phyloP scores from a whole-genome alignment of 1,140 invertebrate species.

The Zophobas atratus region DNA sequence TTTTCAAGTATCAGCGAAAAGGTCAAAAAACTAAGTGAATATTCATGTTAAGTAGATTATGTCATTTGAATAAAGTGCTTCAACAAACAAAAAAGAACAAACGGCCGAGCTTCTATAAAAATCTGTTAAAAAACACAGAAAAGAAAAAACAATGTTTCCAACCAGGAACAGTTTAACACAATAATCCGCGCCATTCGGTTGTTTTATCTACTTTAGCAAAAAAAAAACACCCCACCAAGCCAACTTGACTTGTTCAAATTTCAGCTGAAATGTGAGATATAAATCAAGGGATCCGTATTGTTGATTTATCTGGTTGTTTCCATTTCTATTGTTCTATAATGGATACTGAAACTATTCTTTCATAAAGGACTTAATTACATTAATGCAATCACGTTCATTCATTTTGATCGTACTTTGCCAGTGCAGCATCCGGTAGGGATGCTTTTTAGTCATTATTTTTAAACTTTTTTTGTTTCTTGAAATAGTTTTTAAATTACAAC shows the following conservation, averaged over 20 bases:
- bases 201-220: slow-evolving; percentile 35
- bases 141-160: slow-evolving; percentile 25
- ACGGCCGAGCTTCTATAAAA: not conserved
- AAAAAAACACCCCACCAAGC: slow-evolving; percentile 5
- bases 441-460: no score
- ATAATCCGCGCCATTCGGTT: slow-evolving; percentile 24
- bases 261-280: slow-evolving; percentile 24
- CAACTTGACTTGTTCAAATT: slow-evolving; percentile 35
- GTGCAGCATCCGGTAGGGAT: no score
- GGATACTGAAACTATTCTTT: not conserved
- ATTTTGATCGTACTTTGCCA: no score
- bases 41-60: not conserved
- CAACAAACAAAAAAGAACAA: slow-evolving; percentile 1
- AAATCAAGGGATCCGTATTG: slow-evolving; percentile 10
- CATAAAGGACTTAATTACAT: no score
- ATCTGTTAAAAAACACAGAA: slow-evolving; percentile 5
- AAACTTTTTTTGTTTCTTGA: no score
- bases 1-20: no score
- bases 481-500: no score
- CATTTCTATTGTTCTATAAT: slow-evolving; percentile 8
- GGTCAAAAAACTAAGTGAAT: no score
- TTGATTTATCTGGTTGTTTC: slow-evolving; percentile 25
- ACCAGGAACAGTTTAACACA: slow-evolving; percentile 20
- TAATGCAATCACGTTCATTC: no score
- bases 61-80: not conserved